Base-by-base conservation (phyloP, 2,888 invertebrate species). In the Diarsia rubi region DNA sequence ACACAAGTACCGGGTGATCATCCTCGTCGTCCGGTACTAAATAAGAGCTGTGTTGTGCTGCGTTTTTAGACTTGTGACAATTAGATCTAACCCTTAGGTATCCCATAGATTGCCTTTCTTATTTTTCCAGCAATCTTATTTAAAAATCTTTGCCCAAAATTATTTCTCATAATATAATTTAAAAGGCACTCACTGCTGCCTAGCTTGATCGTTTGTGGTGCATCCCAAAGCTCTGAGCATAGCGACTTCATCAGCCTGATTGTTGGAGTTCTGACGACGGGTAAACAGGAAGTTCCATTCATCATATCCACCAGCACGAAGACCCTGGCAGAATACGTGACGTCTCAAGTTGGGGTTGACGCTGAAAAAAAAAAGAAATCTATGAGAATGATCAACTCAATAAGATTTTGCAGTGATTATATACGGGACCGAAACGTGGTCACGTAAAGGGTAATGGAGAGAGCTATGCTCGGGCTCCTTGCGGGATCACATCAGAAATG, bases 301-400 rank as follows among this genome's bases (percentile, higher is more conserved):
- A 0, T 92, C 92, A n/a, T 94, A 92, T 0, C 94, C 95, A 2
- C 98, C 98, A 24, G 97, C 88, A 12, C 93, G 94, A 0, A 98
- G 94, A n/a, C 97, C 98, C 19, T 96, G 93, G 90, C 98, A 98
- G 91, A 97, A 98, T 1, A 97, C 97, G 16, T 97, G 95, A 0
- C 96, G 93, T 82, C 97, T 96, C 63, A 97, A 88, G 85, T 98
- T 97, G 0, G 97, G 97, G 77, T 97, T 95, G 19, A 98, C 96
- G 2, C 96, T 96, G 84, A n/a, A 65, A 57, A 73, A 52, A 11
- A 62, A 42, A 6, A 9, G 1, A 52, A 21, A 11, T 21, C n/a
- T 12, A 0, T 16, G 8, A 3, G 27, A 57, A 27, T 57, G 2
- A 1, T 27, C 16, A 16, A 27, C 27, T 8, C 8, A 14, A 54